Conservation (phyloP, 2,113 vertebrate species). For the Theristicus caerulescens region DNA sequence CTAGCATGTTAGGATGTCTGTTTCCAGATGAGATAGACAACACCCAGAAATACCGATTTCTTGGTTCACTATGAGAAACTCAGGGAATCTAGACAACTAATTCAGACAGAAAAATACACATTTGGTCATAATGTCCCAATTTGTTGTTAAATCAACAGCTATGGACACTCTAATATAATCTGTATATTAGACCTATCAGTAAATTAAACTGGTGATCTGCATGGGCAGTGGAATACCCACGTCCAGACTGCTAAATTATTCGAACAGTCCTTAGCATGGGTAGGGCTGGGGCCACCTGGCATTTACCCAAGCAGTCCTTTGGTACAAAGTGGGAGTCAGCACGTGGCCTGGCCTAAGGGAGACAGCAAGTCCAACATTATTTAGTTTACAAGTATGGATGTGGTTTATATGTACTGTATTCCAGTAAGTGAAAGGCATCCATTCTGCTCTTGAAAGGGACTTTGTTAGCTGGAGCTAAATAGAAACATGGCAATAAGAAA, state of each 20-base stretch:
- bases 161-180: background rate
- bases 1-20: background rate
- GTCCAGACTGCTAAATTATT: background rate
- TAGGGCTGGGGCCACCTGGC: background rate
- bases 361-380: background rate
- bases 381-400: background rate
- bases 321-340: background rate
- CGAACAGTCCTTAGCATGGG: background rate
- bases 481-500: background rate
- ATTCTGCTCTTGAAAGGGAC: background rate
- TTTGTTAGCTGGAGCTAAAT: background rate
- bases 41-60: background rate
- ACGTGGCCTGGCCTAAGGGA: rapidly evolving
- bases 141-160: background rate
- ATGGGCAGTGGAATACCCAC: background rate
- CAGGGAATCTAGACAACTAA: background rate
- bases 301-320: background rate
- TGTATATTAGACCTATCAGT: background rate
- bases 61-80: background rate
- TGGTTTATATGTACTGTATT: background rate
- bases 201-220: background rate
- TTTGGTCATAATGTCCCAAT: background rate
- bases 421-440: background rate
- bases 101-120: background rate
- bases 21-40: background rate